phyloP scores from a whole-genome alignment of 2,113 vertebrate species.

The Arothron firmamentum region DNA sequence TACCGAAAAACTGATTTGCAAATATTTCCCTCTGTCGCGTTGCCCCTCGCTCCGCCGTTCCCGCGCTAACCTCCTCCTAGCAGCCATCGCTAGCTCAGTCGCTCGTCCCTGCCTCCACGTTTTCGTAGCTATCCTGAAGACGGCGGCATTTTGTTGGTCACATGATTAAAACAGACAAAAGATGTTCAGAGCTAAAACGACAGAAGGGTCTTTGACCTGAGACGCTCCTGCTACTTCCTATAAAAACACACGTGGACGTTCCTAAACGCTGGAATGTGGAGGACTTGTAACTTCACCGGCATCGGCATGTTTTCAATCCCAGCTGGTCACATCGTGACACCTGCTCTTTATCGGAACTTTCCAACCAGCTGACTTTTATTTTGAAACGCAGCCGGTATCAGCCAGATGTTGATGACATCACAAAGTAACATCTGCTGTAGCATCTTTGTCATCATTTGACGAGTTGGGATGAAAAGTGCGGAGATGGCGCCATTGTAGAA shows the following conservation, averaged over 20 bases:
- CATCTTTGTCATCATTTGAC: no score
- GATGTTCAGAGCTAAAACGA: constrained; percentile 21
- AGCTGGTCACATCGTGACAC: no score
- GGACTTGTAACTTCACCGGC: constrained; percentile 38
- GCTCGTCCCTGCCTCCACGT: constrained; percentile 59
- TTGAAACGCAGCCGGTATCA: no score
- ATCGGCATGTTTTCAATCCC: no score
- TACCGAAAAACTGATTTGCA: constrained; percentile 49
- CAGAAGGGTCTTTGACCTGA: constrained; percentile 16
- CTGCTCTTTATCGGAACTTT: no score
- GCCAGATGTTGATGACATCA: no score
- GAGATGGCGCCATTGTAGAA: constrained; percentile 35
- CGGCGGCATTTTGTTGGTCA: constrained; percentile 43
- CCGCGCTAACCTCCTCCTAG: no score
- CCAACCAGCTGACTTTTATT: no score
- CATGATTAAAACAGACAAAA: constrained; percentile 22
- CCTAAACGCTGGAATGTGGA: constrained; percentile 33
- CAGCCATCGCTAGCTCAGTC: not conserved
- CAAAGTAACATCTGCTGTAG: no score
- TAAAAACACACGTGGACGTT: constrained; percentile 42
- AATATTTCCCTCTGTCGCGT: constrained; percentile 60
- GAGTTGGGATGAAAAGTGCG: constrained; percentile 14
- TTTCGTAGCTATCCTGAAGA: constrained; percentile 45
- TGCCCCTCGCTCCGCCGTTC: constrained; percentile 9
- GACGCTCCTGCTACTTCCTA: constrained; percentile 33